These are phyloP conservation scores for Beris chalybata DNA, from an alignment of 2,888 invertebrate species.

Conservation along the genomic window DNA sequence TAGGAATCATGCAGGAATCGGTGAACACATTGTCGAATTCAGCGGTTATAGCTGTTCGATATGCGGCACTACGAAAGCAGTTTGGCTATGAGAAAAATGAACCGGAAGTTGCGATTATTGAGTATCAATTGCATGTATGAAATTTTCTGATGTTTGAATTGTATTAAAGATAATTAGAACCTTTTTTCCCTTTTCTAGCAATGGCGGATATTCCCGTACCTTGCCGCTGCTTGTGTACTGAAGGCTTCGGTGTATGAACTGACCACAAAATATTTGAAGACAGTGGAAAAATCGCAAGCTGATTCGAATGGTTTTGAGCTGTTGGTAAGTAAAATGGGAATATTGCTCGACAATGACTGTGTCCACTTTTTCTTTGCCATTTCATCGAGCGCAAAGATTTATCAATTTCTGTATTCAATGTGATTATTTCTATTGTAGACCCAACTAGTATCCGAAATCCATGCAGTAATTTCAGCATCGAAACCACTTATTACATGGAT, in stretches of 20 bases:
- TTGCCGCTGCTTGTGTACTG: constrained; percentile 66
- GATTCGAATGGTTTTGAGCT: constrained; percentile 55
- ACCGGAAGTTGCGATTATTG: constrained; percentile 73
- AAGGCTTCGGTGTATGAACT: constrained; percentile 69
- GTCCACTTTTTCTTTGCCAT: too few species aligned
- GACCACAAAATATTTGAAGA: constrained; percentile 66
- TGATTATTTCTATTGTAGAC: constrained; percentile 43
- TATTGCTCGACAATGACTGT: neutral
- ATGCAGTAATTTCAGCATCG: constrained; percentile 65
- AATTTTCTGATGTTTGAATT: constrained; percentile 20
- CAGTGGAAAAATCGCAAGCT: constrained; percentile 66
- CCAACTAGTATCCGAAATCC: constrained; percentile 63
- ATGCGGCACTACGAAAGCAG: constrained; percentile 76
- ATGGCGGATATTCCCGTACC: constrained; percentile 70
- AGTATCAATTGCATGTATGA: constrained; percentile 75
- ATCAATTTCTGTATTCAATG: too few species aligned
- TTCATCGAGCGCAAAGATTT: too few species aligned
- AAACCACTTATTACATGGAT: constrained; percentile 76
- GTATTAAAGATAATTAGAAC: neutral
- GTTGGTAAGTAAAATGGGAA: constrained; percentile 45
- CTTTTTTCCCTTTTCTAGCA: constrained; percentile 59
- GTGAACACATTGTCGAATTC: constrained; percentile 63
- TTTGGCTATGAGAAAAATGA: constrained; percentile 68
- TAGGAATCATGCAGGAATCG: constrained; percentile 66
- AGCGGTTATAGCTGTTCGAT: constrained; percentile 73